These are phyloP conservation scores for Crocallis elinguaria DNA, from an alignment of 2,888 invertebrate species.

Conservation along the genomic window DNA sequence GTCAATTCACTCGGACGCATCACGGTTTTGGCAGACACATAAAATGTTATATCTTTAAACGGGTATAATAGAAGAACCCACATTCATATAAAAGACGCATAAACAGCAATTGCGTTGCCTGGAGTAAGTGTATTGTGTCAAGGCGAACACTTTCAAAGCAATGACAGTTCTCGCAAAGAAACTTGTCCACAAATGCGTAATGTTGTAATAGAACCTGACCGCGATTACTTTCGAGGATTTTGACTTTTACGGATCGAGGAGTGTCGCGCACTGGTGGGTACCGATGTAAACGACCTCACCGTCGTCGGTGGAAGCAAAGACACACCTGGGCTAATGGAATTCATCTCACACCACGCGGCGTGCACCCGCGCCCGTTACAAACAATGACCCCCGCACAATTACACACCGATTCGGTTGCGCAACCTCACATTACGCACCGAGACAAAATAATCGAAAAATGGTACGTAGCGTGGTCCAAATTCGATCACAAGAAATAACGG, in stretches of 20 bases:
- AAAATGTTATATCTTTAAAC: conserved; percentile 38
- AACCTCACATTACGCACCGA: conserved; percentile 54
- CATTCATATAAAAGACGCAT: conserved; percentile 48
- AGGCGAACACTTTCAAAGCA: conserved; percentile 60
- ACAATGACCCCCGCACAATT: conserved; percentile 70
- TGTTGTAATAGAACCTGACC: conserved; percentile 25
- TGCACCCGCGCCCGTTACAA: conserved; percentile 68
- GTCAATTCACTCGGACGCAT: conserved; percentile 15
- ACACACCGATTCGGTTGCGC: conserved; percentile 62
- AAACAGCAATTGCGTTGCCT: conserved; percentile 51
- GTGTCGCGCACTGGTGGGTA: conserved; percentile 41
- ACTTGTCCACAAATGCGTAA: conserved; percentile 21
- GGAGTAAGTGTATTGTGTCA: conserved; percentile 58
- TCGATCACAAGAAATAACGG: conserved; percentile 48
- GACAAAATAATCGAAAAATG: conserved; percentile 58
- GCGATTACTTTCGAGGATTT: conserved; percentile 27
- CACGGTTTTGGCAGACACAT: conserved; percentile 38
- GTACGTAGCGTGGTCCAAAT: conserved; percentile 41
- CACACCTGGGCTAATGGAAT: conserved; percentile 67
- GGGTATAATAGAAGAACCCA: conserved; percentile 48
- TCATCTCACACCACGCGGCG: conserved; percentile 69
- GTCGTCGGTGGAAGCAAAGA: conserved; percentile 38
- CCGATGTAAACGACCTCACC: conserved; percentile 59
- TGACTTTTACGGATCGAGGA: conserved; percentile 28
- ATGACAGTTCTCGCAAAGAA: conserved; percentile 28